A percentile compares a stretch with the other conserved stretches of the same genome.
Conservation (phyloP, 2,113 vertebrate species). For the Scopus umbretta region DNA sequence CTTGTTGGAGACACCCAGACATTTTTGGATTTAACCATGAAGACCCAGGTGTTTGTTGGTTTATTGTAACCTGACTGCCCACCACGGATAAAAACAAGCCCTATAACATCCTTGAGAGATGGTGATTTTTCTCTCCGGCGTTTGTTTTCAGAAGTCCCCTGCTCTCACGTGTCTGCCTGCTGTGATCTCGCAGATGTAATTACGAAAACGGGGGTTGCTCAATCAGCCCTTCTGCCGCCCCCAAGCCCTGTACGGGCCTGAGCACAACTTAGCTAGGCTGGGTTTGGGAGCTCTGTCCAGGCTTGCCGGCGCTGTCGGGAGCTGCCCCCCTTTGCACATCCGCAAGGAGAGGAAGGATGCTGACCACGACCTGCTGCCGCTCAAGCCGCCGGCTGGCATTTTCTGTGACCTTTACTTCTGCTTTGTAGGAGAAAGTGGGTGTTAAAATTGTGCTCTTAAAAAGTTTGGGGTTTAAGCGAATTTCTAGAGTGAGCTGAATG, state of each 20-base stretch:
- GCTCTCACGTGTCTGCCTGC: background rate
- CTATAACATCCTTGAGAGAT: background rate
- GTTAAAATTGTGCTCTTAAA: slow-evolving; percentile 24
- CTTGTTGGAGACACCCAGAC: background rate
- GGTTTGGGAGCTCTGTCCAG: background rate
- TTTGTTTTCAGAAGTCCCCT: background rate
- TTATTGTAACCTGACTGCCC: background rate
- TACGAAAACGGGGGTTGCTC: background rate
- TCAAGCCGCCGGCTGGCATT: background rate
- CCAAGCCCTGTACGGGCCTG: fast-evolving
- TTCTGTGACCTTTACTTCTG: background rate
- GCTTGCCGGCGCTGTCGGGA: fast-evolving
- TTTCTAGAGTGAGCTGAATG: slow-evolving; percentile 46
- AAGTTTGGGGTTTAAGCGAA: slow-evolving; percentile 9
- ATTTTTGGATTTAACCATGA: background rate
- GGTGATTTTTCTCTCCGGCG: fast-evolving
- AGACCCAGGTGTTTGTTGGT: background rate
- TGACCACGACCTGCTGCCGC: background rate
- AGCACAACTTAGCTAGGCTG: background rate
- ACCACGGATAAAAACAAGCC: background rate
- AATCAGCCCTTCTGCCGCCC: background rate
- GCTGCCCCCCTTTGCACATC: background rate
- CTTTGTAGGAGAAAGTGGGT: background rate
- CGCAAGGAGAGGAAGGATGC: background rate
- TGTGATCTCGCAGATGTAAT: background rate